Conservation (phyloP, 2,797 vertebrate species). For the Mus caroli region DNA sequence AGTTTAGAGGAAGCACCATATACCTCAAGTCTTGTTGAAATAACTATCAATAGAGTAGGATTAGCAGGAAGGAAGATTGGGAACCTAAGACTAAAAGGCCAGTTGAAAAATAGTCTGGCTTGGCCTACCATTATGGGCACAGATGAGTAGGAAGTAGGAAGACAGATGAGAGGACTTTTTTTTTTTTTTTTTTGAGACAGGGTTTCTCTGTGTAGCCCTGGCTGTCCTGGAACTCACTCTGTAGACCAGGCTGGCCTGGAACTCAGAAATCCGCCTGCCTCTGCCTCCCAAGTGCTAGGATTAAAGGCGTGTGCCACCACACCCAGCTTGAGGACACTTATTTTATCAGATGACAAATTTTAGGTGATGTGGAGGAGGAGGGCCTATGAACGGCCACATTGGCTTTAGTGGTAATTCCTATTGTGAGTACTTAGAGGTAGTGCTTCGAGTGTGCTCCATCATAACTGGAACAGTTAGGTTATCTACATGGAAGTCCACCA, state of each 20-base stretch:
- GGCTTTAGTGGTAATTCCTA: neutral
- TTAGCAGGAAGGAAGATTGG: neutral
- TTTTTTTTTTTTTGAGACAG: too few relatives aligned
- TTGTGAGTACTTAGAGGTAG: neutral
- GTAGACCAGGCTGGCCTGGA: too few relatives aligned
- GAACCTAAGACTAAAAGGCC: neutral
- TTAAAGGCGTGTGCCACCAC: too few relatives aligned
- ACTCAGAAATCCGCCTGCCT: too few relatives aligned
- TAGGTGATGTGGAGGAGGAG: neutral
- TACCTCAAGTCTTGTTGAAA: conserved; percentile 23
- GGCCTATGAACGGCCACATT: neutral
- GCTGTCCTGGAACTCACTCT: too few relatives aligned
- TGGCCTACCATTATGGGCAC: neutral
- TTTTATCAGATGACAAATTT: neutral
- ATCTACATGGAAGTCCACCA: neutral
- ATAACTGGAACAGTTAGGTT: neutral
- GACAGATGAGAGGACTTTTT: neutral
- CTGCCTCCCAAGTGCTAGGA: too few relatives aligned
- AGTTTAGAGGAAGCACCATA: neutral
- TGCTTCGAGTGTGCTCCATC: too few relatives aligned
- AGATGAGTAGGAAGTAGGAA: neutral
- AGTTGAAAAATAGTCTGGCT: neutral
- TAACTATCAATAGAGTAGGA: neutral
- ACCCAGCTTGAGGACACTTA: neutral
- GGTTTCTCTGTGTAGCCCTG: too few relatives aligned